These are phyloP conservation scores for Parasteatoda lunata DNA, from an alignment of 2,888 invertebrate species.

Conservation along the genomic window DNA sequence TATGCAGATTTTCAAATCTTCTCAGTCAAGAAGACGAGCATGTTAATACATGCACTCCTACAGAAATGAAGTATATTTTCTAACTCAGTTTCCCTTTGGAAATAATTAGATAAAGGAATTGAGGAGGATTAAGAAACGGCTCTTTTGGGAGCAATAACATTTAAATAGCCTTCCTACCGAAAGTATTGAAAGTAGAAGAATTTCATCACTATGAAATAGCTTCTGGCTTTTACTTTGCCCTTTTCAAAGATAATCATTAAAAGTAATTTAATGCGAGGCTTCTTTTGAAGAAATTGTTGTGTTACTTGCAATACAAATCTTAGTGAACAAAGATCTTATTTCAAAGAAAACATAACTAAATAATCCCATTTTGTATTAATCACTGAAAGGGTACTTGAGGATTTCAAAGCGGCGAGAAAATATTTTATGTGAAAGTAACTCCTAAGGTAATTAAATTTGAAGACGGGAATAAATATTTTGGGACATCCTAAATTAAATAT, in stretches of 20 bases:
- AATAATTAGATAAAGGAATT: conserved; percentile 59
- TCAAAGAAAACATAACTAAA: conserved; percentile 8
- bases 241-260: conserved; percentile 47
- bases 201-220: conserved; percentile 29
- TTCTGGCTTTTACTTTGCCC: conserved; percentile 43
- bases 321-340: conserved; percentile 9
- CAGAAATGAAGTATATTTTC: conserved; percentile 41
- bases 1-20: conserved; percentile 38
- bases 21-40: neutral
- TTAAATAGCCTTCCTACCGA: conserved; percentile 25
- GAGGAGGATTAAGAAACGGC: conserved; percentile 38
- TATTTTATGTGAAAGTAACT: neutral
- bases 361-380: conserved; percentile 18
- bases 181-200: conserved; percentile 41
- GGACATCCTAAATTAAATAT: conserved; percentile 2
- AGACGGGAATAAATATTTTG: neutral
- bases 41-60: conserved; percentile 20
- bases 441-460: conserved; percentile 10
- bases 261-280: conserved; percentile 45
- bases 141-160: conserved; percentile 43
- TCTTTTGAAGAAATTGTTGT: neutral
- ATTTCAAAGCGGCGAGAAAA: neutral
- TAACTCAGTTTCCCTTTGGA: conserved; percentile 43
- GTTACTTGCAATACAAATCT: conserved; percentile 2
- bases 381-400: neutral